phyloP scores from a whole-genome alignment of 2,888 invertebrate genomes.

The Xestobium rufovillosum region DNA sequence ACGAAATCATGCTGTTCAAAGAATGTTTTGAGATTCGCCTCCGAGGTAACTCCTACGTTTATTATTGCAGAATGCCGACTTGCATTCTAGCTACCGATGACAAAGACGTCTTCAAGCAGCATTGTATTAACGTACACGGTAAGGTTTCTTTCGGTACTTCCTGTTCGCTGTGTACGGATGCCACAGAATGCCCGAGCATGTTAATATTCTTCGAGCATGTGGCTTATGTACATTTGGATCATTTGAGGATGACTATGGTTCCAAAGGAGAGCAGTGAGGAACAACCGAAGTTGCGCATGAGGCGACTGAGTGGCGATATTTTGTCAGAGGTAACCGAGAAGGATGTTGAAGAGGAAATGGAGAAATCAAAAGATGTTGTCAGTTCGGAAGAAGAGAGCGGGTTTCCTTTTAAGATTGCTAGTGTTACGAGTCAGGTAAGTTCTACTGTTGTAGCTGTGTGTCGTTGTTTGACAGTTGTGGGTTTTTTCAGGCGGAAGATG shows the following conservation, averaged over 20 bases:
- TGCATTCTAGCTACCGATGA: constrained; percentile 33
- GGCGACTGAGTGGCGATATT: constrained; percentile 45
- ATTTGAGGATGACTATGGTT: neutral
- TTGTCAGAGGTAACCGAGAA: constrained; percentile 37
- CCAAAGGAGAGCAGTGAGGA: constrained; percentile 13
- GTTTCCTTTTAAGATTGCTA: constrained; percentile 43
- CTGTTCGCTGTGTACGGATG: too few species aligned
- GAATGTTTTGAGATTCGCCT: constrained; percentile 27
- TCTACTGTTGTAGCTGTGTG: too few species aligned
- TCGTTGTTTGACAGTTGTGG: too few species aligned
- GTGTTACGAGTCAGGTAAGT: constrained; percentile 8
- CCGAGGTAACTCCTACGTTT: constrained; percentile 24
- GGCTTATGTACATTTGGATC: constrained; percentile 21
- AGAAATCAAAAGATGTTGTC: constrained; percentile 8
- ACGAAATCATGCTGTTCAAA: constrained; percentile 13
- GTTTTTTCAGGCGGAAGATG: too few species aligned
- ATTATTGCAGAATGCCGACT: constrained; percentile 31
- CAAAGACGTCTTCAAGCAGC: constrained; percentile 31
- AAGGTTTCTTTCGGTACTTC: too few species aligned
- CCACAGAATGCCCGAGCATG: constrained; percentile 17
- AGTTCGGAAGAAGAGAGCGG: constrained; percentile 38
- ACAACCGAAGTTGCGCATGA: constrained; percentile 32
- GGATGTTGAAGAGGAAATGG: constrained; percentile 21
- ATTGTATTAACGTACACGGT: constrained; percentile 35
- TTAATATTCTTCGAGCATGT: constrained; percentile 28